These are phyloP conservation scores for Chitala chitala DNA, from an alignment of 2,113 vertebrate genomes.

Conservation along the genomic window DNA sequence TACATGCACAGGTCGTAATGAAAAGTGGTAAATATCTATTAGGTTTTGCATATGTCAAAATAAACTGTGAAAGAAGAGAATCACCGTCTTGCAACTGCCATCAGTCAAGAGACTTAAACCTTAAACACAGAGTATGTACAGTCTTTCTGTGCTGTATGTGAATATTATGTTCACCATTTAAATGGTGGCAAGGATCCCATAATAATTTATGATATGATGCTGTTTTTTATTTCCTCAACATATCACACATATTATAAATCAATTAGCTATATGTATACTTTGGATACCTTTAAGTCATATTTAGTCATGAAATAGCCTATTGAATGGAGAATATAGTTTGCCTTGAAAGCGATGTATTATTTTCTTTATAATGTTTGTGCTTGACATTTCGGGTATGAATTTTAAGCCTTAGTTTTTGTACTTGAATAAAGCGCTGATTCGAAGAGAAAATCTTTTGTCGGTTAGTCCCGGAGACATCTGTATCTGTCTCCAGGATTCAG, in stretches of 20 bases:
- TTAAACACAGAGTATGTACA: too few species aligned
- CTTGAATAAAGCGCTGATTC: background rate
- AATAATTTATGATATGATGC: constrained; percentile 39
- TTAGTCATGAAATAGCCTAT: constrained; percentile 59
- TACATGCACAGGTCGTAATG: constrained; percentile 43
- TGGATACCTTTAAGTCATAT: constrained; percentile 46
- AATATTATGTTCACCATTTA: constrained; percentile 37
- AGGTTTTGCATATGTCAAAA: constrained; percentile 21
- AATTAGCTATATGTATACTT: constrained; percentile 53
- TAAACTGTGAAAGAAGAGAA: background rate
- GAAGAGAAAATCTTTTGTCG: constrained; percentile 21
- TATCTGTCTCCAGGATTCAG: constrained; percentile 11
- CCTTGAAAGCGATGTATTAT: background rate
- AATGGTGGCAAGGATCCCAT: background rate
- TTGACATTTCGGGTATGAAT: background rate
- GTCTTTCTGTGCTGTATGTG: too few species aligned
- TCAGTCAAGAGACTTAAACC: constrained; percentile 25
- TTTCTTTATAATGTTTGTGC: background rate
- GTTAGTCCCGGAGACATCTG: constrained; percentile 4
- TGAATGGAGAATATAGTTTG: constrained; percentile 57
- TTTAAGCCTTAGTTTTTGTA: constrained; percentile 1
- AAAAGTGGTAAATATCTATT: constrained; percentile 12
- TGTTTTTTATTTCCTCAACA: constrained; percentile 43
- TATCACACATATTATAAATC: constrained; percentile 56
- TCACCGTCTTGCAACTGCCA: constrained; percentile 18